Evolutionary conservation across 1,140 invertebrate genomes (phyloP).

Genomic region (Stegodyphus mimosarum): DNA sequence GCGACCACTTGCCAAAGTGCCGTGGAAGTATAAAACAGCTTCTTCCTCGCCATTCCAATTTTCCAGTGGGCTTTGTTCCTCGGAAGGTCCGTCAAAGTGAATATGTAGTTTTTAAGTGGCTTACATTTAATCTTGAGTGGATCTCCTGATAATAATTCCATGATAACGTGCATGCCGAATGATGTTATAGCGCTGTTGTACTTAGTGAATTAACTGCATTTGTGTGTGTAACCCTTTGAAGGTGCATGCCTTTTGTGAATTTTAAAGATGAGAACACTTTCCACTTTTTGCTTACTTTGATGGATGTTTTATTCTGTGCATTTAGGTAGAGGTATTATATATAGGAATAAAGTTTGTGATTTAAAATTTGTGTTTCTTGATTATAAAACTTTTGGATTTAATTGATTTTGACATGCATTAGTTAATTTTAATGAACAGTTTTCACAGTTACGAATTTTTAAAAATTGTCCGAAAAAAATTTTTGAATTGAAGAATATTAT

Average conservation of each 20-base stretch:
- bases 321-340: not conserved
- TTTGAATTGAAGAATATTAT: not conserved
- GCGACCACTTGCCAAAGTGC: constrained; percentile 1
- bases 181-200: too few species aligned
- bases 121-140: not conserved
- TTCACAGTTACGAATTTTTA: not conserved
- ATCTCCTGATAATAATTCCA: not conserved
- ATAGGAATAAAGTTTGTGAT: not conserved
- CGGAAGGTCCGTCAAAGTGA: not conserved
- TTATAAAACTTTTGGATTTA: not conserved
- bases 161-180: not conserved
- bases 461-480: not conserved
- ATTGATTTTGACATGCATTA: not conserved
- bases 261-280: not conserved
- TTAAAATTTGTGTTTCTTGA: not conserved
- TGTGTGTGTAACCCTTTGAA: not conserved
- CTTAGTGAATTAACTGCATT: not conserved
- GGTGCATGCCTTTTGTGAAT: not conserved
- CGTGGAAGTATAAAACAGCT: not conserved
- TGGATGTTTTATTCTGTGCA: not conserved
- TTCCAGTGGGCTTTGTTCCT: not conserved
- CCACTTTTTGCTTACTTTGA: not conserved
- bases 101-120: not conserved
- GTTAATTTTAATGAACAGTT: not conserved
- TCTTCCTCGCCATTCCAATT: not conserved